Evolutionary conservation across 2,113 vertebrate species (phyloP), one percentile per base, ranked within the genome.

Genomic region (Labrus mixtus): DNA sequence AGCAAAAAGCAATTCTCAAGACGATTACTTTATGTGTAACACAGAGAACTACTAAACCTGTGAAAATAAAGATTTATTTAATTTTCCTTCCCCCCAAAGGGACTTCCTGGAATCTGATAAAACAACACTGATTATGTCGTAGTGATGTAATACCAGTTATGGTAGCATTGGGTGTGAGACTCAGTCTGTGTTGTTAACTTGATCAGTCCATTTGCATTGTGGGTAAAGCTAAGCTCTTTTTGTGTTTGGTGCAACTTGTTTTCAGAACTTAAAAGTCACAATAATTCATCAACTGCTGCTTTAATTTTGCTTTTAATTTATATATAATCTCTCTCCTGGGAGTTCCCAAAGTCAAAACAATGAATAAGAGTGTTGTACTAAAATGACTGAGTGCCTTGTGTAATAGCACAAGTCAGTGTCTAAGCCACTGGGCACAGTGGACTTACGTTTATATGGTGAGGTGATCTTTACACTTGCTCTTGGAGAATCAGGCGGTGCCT

Each of bases 401-500:
- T 48, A 17, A 48, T 5, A 45, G 9, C 12, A 48, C 6, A 48
- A 48, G 13, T 46, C 16, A 41, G 36, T 36, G 25, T 37, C 4
- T 33, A 4, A 13, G 13, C 3, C 19, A 4, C 7, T 46, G 11
- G 39, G 8, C 53, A 19, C 20, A n/a, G 29, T 6, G 10, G 50
- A 70, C 93, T 82, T 85, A 95, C 94, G 84, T 91, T 94, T 95
- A 46, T 60, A 92, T 0, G 90, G 89, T 11, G 56, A 41, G 8
- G 3, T 1, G 10, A 91, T 87, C 29, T 67, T 91, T 60, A 94
- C 43, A 0, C 23, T 33, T 1, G 65, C 83, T 68, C 11, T 82
- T 0, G 89, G 78, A 8, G 90, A 90, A 11, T 74, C 68, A 1
- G 82, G 80, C 0, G 76, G 58, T 8, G 73, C 81, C 53, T 92